Conservation (phyloP, 2,888 invertebrate genomes). For the Plutella xylostella region DNA sequence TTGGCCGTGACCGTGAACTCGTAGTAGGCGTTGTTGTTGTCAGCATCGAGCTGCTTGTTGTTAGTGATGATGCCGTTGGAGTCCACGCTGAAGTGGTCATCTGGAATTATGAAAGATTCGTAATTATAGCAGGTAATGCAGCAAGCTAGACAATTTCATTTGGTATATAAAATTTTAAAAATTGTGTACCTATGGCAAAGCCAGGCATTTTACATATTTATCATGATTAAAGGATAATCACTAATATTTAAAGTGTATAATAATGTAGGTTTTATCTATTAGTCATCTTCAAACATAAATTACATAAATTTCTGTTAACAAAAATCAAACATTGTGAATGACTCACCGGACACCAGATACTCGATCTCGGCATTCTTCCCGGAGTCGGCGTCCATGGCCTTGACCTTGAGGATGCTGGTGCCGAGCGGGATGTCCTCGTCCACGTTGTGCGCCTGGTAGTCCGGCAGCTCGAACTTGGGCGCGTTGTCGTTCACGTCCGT, state of each 20-base stretch:
- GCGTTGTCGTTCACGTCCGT: constrained; percentile 98
- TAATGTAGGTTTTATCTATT: no score
- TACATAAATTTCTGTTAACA: no score
- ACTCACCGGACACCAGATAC: constrained; percentile 79
- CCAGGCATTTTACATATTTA: no score
- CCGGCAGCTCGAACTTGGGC: constrained; percentile 95
- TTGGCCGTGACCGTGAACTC: constrained; percentile 95
- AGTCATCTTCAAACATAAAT: no score
- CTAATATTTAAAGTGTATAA: no score
- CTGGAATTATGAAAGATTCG: constrained; percentile 65
- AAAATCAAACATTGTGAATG: neutral
- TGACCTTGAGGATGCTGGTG: constrained; percentile 92
- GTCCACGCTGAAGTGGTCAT: constrained; percentile 96
- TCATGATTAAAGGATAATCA: no score
- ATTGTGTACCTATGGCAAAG: no score
- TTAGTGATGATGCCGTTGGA: constrained; percentile 93
- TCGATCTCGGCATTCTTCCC: constrained; percentile 96
- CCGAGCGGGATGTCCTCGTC: constrained; percentile 95
- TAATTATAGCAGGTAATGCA: no score
- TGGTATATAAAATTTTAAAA: no score
- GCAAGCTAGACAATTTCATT: no score
- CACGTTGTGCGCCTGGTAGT: constrained; percentile 96
- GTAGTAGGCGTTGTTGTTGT: constrained; percentile 96
- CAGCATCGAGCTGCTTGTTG: constrained; percentile 93
- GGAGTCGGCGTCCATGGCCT: constrained; percentile 95